Base-by-base conservation (phyloP, 2,113 vertebrate species). In the Zosterops pallidus region DNA sequence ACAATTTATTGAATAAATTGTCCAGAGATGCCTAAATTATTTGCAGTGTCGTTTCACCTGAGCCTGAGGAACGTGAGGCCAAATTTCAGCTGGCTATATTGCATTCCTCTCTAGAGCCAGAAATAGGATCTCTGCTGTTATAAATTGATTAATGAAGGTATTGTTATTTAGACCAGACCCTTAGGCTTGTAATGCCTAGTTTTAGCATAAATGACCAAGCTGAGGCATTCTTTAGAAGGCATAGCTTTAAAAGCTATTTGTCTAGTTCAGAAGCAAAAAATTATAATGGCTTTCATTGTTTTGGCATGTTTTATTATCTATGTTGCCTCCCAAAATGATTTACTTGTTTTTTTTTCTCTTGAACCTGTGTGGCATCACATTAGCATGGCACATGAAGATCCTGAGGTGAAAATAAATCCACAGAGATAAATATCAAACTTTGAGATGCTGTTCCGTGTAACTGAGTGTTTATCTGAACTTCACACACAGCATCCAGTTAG, bases 331-430 rank as follows among this genome's bases (percentile, higher is more conserved):
- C 60, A 52, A 90, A 53, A 77, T 92, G 16, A 46, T 50, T 87
- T 77, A 79, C 23, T 39, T 26, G 44, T 47, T 46, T 8, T 19
- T 44, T 31, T 29, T 64, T 31, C 17, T 80, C 37, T 50, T 77
- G 68, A 93, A 96, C 95, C 94, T 89, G 78, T 90, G 59, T 72
- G 63, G 77, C 60, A 74, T 93, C 77, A 31, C 18, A 42, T 35
- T 63, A 83, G 28, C 55, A 47, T 90, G 92, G 62, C 83, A 93
- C 21, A 93, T 78, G 87, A 91, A 82, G 88, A 76, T 95, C 89
- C 95, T 63, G 97, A 96, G 90, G 89, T 96, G 44, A 92, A 96
- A 96, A 95, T 86, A 95, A 93, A 95, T 95, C 95, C 83, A 89
- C 29, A 79, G 24, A 93, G 92, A 95, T 93, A 94, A 97, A 80